A percentile compares a stretch with the other conserved stretches of the same genome.
Conservation (phyloP, 1,140 invertebrate genomes). For the Drosophila novamexicana region DNA sequence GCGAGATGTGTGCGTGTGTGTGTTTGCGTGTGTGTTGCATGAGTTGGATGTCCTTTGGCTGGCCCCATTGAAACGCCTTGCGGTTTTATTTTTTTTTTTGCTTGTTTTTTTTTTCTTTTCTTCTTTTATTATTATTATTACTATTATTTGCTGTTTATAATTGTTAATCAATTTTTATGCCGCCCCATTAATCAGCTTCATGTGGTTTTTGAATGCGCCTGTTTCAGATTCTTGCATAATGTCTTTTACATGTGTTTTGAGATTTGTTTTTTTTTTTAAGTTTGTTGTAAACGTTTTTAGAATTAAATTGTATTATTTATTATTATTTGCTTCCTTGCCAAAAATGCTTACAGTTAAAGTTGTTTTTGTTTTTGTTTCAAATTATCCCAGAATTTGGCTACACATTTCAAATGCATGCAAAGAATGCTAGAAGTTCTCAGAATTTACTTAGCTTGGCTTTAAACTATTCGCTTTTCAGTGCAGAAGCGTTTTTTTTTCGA, state of each 20-base stretch:
- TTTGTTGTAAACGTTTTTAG: constrained; percentile 23
- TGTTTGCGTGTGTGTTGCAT: background rate
- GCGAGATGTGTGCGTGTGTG: constrained; percentile 18
- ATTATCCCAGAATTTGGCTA: constrained; percentile 64
- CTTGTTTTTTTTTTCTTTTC: constrained; percentile 14
- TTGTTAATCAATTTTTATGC: constrained; percentile 19
- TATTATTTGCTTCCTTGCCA: constrained; percentile 36
- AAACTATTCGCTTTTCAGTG: constrained; percentile 66
- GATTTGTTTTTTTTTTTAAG: constrained; percentile 16
- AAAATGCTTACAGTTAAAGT: constrained; percentile 44
- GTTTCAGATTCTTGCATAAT: constrained; percentile 5
- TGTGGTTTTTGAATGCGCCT: constrained; percentile 17
- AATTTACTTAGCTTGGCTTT: constrained; percentile 63
- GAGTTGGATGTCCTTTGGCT: constrained; percentile 21
- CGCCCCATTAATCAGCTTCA: constrained; percentile 21
- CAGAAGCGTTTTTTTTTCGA: constrained; percentile 55
- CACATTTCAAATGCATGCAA: constrained; percentile 78
- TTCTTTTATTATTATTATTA: constrained; percentile 17
- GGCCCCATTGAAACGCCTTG: constrained; percentile 65
- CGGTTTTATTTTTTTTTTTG: constrained; percentile 60
- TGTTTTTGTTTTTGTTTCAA: constrained; percentile 24
- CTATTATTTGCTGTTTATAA: constrained; percentile 70
- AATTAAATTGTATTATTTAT: constrained; percentile 14
- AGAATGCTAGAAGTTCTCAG: constrained; percentile 46
- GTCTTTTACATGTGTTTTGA: constrained; percentile 31